Evolutionary conservation across 2,797 vertebrate genomes (phyloP).

Genomic region (Tympanoctomys barrerae): DNA sequence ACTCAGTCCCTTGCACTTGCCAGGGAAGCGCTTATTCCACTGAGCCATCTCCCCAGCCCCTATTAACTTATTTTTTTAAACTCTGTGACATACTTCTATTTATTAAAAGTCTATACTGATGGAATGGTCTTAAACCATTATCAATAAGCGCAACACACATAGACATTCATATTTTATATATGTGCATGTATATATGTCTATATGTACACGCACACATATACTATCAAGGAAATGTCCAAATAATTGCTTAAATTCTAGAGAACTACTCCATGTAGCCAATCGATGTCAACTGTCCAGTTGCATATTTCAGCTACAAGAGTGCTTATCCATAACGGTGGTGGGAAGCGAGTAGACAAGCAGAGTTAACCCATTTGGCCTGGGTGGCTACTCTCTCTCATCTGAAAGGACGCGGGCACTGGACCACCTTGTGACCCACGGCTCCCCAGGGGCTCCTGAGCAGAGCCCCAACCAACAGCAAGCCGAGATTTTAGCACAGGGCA

Average conservation of each 20-base stretch:
- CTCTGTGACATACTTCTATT: background rate
- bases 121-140: background rate
- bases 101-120: background rate
- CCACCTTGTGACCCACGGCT: background rate
- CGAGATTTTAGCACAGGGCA: background rate
- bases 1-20: too few species aligned
- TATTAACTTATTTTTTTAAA: too few species aligned
- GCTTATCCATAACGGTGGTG: background rate
- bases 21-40: too few species aligned
- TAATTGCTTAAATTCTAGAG: conserved; percentile 38
- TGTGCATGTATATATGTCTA: background rate
- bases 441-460: background rate
- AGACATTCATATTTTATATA: background rate
- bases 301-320: background rate
- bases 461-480: background rate
- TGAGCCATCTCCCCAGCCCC: too few species aligned
- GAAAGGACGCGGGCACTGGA: background rate
- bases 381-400: background rate
- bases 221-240: conserved; percentile 6
- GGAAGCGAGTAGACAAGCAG: background rate
- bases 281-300: background rate
- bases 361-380: background rate
- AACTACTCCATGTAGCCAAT: background rate
- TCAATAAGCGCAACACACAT: background rate
- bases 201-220: background rate